Base-by-base conservation (phyloP, 2,113 vertebrate species). In the Bombycilla garrulus region DNA sequence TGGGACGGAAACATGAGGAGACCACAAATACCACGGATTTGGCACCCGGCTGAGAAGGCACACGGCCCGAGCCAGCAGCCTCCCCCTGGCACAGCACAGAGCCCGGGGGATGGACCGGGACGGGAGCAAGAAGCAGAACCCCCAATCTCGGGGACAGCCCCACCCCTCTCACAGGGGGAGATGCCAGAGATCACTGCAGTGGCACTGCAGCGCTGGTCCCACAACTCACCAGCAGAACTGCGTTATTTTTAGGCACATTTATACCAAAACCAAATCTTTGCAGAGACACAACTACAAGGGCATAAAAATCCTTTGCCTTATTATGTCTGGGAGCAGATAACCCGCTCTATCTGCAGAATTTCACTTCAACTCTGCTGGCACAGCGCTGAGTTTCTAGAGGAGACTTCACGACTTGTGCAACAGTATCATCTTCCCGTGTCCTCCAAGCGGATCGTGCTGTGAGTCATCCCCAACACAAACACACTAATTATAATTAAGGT, bases 141-240 rank as follows among this genome's bases (percentile, higher is more conserved):
- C 22, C 9, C n/a, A 45, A 26, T 8, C 35, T 15, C 1, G 0
- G 62, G 48, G 62, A 40, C 26, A 9, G 62, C 42, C n/a, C 78
- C 0, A 0, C 18, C 42, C 19, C 29, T 9, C 50, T 21, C 1
- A 0, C 38, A 40, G 9, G 2, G 12, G 31, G 5, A 33, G 67
- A 29, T 17, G 10, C 31, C 1, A 5, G 19, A 16, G 35, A 28
- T 48, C 9, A 1, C 25, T 1, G 14, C 4, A 10, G 70, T 3
- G 38, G 15, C 15, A 4, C 79, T 69, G 60, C 67, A 58, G 33
- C 0, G 2, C 64, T 11, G 22, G 14, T 19, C 42, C 42, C 28
- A 26, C 16, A 65, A 5, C n/a, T 25, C 2, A 1, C 4, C 38
- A 35, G n/a, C 44, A 72, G 17, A 31, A 22, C 0, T 21, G 15